Conservation (phyloP, 2,113 vertebrate genomes). For the Todiramphus saurophagus region DNA sequence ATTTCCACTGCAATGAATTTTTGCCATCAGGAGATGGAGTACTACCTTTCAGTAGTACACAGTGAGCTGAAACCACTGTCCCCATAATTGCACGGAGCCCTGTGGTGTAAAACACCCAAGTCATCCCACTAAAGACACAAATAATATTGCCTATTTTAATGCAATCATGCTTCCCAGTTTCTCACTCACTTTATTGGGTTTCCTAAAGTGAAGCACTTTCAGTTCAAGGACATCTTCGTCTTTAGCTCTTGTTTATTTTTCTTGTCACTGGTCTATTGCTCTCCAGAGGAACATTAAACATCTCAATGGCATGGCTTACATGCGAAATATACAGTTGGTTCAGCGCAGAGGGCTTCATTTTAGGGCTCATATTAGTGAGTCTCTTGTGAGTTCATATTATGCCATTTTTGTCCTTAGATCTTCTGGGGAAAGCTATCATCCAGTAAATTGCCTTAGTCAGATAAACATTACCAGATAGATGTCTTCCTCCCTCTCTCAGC, state of each 20-base stretch:
- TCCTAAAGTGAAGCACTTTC: constrained; percentile 57
- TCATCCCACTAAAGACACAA: background rate
- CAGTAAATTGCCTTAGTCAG: constrained; percentile 66
- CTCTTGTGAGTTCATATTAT: constrained; percentile 54
- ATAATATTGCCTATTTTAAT: constrained; percentile 45
- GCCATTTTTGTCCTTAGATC: constrained; percentile 64
- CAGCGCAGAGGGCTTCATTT: constrained; percentile 58
- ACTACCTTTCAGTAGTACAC: background rate
- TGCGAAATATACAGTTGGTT: constrained; percentile 54
- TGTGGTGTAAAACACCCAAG: background rate
- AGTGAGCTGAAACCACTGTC: background rate
- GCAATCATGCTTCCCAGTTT: constrained; percentile 36
- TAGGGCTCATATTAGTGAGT: constrained; percentile 51
- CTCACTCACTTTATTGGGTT: constrained; percentile 36
- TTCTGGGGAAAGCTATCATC: constrained; percentile 62
- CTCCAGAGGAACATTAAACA: constrained; percentile 59
- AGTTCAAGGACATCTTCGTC: constrained; percentile 68
- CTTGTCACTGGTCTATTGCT: constrained; percentile 67
- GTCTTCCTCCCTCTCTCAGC: constrained; percentile 47
- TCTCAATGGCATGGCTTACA: constrained; percentile 47
- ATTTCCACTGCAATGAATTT: background rate
- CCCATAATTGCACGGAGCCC: background rate
- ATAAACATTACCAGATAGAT: constrained; percentile 62
- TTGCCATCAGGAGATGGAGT: background rate
- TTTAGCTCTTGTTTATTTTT: constrained; percentile 70